phyloP scores from a whole-genome alignment of 2,113 vertebrate species.

The Macheiramphus alcinus region DNA sequence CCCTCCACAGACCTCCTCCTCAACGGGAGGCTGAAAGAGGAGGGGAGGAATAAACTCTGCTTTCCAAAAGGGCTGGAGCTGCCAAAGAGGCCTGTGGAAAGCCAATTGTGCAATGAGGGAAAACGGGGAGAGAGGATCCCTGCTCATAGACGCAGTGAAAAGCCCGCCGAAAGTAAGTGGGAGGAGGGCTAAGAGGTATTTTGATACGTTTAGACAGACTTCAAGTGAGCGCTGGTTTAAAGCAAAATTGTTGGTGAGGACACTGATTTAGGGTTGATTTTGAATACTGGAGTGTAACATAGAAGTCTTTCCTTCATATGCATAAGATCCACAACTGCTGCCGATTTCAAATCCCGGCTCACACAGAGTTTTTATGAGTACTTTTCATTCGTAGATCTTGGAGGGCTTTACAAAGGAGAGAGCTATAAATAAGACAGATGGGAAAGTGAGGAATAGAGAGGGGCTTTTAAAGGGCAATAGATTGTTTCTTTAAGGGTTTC shows the following conservation, averaged over 20 bases:
- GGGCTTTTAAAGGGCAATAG: background rate
- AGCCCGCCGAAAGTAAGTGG: background rate
- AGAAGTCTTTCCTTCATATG: background rate
- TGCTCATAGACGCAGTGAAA: background rate
- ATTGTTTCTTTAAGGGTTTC: conserved; percentile 6
- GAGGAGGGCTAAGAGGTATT: background rate
- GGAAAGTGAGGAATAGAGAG: background rate
- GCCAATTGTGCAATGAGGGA: background rate
- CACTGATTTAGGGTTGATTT: background rate
- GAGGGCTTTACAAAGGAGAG: background rate
- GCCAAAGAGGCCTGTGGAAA: conserved; percentile 2
- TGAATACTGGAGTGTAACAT: background rate
- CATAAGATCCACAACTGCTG: background rate
- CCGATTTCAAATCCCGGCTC: background rate
- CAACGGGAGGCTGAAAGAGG: background rate
- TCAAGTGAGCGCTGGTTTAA: background rate
- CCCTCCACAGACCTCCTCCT: background rate
- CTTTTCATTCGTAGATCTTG: background rate
- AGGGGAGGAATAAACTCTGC: conserved; percentile 1
- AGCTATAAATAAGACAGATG: conserved; percentile 37
- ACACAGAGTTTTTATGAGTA: background rate
- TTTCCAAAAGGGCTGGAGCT: background rate
- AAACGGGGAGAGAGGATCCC: background rate
- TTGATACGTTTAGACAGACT: background rate
- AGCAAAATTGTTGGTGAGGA: accelerated